A percentile compares a stretch with the other conserved stretches of the same genome.
Evolutionary conservation across 2,888 invertebrate genomes (phyloP).

Genomic region (Nomada flava): DNA sequence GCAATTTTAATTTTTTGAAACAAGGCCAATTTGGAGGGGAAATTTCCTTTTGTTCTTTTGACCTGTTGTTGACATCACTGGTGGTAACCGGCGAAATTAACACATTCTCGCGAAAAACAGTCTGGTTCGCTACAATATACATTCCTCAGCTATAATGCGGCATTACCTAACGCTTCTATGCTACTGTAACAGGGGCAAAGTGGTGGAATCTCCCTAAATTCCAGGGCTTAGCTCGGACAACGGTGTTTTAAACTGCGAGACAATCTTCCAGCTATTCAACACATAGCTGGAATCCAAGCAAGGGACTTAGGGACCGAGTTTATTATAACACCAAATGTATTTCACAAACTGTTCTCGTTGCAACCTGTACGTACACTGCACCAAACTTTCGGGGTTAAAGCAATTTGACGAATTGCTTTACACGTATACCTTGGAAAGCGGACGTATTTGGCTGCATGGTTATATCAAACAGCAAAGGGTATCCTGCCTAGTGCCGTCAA

Average conservation of each 20-base stretch:
- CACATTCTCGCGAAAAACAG: neutral
- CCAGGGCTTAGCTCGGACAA: constrained; percentile 28
- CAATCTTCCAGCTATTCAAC: constrained; percentile 20
- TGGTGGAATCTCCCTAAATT: constrained; percentile 29
- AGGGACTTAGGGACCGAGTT: constrained; percentile 33
- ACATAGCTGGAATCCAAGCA: constrained; percentile 23
- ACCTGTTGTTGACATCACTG: neutral
- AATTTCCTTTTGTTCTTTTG: neutral
- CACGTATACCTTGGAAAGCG: too few species aligned
- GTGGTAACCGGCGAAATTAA: neutral
- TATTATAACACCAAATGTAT: constrained; percentile 33
- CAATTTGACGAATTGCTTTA: constrained; percentile 7
- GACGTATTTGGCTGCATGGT: too few species aligned
- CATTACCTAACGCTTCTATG: neutral
- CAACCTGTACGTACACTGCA: neutral
- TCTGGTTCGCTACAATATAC: neutral
- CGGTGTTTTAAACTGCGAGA: constrained; percentile 33
- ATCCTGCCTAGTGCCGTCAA: too few species aligned
- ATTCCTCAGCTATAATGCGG: neutral
- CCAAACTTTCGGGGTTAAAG: constrained; percentile 5
- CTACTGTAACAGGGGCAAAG: constrained; percentile 7
- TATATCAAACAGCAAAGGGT: too few species aligned
- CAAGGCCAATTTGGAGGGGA: neutral
- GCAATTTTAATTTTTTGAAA: too few species aligned
- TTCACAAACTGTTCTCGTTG: constrained; percentile 10